These are phyloP conservation scores for Bombus pyrosoma DNA, from an alignment of 1,140 invertebrate species.

Conservation along the genomic window DNA sequence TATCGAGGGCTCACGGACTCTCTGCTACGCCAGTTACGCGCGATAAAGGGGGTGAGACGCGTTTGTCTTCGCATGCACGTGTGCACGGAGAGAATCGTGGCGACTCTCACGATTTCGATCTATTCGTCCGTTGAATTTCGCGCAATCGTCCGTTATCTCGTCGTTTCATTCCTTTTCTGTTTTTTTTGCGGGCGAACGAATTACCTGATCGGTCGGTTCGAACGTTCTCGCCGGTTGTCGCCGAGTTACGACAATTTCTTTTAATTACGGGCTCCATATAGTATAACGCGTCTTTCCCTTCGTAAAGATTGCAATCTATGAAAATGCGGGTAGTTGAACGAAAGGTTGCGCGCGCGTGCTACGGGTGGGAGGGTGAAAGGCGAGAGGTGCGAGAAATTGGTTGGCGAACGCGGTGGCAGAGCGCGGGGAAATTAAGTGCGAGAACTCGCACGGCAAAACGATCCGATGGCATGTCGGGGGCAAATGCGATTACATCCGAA, in stretches of 20 bases:
- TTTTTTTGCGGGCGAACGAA: neutral
- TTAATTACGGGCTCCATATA: slow-evolving; percentile 29
- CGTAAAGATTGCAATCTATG: slow-evolving; percentile 58
- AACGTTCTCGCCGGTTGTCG: neutral
- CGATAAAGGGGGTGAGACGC: slow-evolving; percentile 31
- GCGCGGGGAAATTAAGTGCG: slow-evolving; percentile 61
- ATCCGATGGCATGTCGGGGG: slow-evolving; percentile 62
- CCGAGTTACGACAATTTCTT: slow-evolving; percentile 1
- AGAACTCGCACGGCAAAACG: slow-evolving; percentile 60
- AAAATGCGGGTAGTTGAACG: slow-evolving; percentile 40
- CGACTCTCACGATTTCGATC: neutral
- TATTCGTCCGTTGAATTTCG: neutral
- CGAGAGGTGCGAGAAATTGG: slow-evolving; percentile 49
- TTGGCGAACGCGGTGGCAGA: slow-evolving; percentile 30
- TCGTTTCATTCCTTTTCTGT: no score
- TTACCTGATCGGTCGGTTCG: no score
- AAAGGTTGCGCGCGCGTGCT: neutral
- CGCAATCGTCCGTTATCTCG: neutral
- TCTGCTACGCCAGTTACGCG: neutral
- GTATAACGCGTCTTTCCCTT: slow-evolving; percentile 27
- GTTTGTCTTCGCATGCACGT: slow-evolving; percentile 26
- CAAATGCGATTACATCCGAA: slow-evolving; percentile 70
- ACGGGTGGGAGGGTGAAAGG: neutral
- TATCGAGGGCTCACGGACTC: slow-evolving; percentile 29
- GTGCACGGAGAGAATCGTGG: neutral